These are phyloP conservation scores for Plusia festucae DNA, from an alignment of 2,888 invertebrate species.

Conservation along the genomic window DNA sequence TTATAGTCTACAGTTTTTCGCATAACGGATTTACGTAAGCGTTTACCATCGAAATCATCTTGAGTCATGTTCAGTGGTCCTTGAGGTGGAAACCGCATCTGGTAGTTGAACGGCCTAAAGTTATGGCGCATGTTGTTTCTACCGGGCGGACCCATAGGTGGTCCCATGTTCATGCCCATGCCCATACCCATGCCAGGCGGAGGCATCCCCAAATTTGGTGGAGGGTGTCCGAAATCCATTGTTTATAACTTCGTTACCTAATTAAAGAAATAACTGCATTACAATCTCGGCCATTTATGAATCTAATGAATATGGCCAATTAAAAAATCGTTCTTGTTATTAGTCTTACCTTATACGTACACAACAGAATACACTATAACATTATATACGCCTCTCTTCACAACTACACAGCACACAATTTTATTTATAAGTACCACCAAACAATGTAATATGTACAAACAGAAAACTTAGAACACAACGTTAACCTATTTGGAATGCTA, in stretches of 20 bases:
- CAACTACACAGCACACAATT: slow-evolving; percentile 70
- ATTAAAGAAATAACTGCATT: slow-evolving; percentile 79
- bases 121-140: slow-evolving; percentile 86
- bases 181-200: slow-evolving; percentile 81
- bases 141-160: slow-evolving; percentile 75
- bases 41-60: slow-evolving; percentile 98
- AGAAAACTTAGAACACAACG: slow-evolving; percentile 69
- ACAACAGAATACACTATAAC: slow-evolving; percentile 75
- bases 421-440: slow-evolving; percentile 60
- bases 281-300: slow-evolving; percentile 62
- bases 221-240: slow-evolving; percentile 87
- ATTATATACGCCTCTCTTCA: slow-evolving; percentile 74
- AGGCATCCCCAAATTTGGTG: slow-evolving; percentile 83
- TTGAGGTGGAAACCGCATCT: slow-evolving; percentile 87
- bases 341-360: slow-evolving; percentile 78
- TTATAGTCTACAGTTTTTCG: slow-evolving; percentile 99
- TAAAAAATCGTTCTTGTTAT: slow-evolving; percentile 42
- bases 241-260: slow-evolving; percentile 84
- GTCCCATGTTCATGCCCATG: slow-evolving; percentile 77
- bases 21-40: slow-evolving; percentile 98
- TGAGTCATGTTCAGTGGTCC: slow-evolving; percentile 92
- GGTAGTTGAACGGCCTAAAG: slow-evolving; percentile 86
- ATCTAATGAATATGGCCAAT: slow-evolving; percentile 57
- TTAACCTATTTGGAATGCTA: slow-evolving; percentile 77
- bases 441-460: slow-evolving; percentile 66